These are phyloP conservation scores for Spea bombifrons DNA, from an alignment of 2,113 vertebrate genomes.

Conservation along the genomic window DNA sequence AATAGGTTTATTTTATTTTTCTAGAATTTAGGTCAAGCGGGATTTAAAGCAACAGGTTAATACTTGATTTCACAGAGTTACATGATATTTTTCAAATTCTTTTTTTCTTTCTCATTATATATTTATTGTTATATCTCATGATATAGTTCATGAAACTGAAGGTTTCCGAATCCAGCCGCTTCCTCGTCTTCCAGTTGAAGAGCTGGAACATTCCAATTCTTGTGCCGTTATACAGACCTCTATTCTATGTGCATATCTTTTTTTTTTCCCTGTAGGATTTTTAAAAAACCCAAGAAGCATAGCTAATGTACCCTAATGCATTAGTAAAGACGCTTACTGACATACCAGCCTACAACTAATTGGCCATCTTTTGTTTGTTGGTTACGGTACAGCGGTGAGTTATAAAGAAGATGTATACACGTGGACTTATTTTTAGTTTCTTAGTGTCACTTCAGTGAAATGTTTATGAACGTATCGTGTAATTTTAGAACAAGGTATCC, in stretches of 20 bases:
- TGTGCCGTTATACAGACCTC: background rate
- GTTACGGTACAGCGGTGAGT: conserved; percentile 9
- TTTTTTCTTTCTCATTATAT: no score
- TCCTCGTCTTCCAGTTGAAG: background rate
- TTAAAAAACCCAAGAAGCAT: conserved; percentile 6
- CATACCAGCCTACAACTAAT: conserved; percentile 23
- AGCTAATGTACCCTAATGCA: conserved; percentile 28
- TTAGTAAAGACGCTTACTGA: conserved; percentile 27
- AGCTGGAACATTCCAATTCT: background rate
- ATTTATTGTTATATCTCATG: no score
- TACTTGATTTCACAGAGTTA: no score
- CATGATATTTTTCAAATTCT: no score
- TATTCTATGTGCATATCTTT: conserved; percentile 20
- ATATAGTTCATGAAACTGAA: no score
- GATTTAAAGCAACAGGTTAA: no score
- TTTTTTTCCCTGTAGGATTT: conserved; percentile 21
- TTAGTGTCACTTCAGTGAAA: background rate
- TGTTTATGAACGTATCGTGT: background rate
- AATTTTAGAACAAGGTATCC: background rate
- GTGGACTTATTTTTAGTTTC: background rate
- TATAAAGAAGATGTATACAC: conserved; percentile 5
- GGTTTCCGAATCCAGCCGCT: background rate
- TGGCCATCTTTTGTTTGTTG: conserved; percentile 8
- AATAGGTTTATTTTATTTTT: no score
- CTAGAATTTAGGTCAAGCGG: no score